Conservation (phyloP, 2,888 invertebrate species). For the Parasteatoda lunata region DNA sequence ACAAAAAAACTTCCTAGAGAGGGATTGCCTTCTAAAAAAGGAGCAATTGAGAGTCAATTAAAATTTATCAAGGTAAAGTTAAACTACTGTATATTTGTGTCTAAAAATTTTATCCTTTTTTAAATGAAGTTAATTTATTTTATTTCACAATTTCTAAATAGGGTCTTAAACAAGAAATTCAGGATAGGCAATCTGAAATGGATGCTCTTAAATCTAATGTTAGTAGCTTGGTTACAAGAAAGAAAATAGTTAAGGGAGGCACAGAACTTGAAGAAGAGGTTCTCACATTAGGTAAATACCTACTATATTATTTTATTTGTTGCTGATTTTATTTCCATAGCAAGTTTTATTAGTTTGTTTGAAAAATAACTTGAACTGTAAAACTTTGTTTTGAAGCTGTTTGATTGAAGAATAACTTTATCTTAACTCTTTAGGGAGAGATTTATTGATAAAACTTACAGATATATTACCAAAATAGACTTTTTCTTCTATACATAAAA, state of each 20-base stretch:
- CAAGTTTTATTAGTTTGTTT: not conserved
- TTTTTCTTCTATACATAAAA: too few relatives aligned
- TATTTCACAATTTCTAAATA: slow-evolving; percentile 81
- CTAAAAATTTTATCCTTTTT: too few relatives aligned
- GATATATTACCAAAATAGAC: too few relatives aligned
- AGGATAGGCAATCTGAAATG: slow-evolving; percentile 90
- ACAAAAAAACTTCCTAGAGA: slow-evolving; percentile 90
- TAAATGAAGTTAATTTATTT: too few relatives aligned
- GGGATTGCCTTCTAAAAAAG: slow-evolving; percentile 82
- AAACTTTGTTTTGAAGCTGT: too few relatives aligned
- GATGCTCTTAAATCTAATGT: slow-evolving; percentile 93
- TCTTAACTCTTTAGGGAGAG: not conserved
- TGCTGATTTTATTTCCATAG: not conserved
- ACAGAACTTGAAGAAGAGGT: slow-evolving; percentile 88
- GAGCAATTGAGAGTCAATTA: slow-evolving; percentile 91
- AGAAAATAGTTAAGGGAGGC: slow-evolving; percentile 87
- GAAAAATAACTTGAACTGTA: not conserved
- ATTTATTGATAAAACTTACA: too few relatives aligned
- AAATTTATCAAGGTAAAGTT: slow-evolving; percentile 84
- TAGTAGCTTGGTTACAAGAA: slow-evolving; percentile 87
- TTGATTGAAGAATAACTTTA: too few relatives aligned
- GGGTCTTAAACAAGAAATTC: slow-evolving; percentile 88
- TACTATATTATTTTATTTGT: not conserved
- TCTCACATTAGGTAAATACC: slow-evolving; percentile 82
- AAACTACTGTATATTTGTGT: not conserved